Percentiles rank a stretch among this genome's conserved stretches.
Conservation (phyloP, 2,113 vertebrate species). For the Pterophyllum scalare region DNA sequence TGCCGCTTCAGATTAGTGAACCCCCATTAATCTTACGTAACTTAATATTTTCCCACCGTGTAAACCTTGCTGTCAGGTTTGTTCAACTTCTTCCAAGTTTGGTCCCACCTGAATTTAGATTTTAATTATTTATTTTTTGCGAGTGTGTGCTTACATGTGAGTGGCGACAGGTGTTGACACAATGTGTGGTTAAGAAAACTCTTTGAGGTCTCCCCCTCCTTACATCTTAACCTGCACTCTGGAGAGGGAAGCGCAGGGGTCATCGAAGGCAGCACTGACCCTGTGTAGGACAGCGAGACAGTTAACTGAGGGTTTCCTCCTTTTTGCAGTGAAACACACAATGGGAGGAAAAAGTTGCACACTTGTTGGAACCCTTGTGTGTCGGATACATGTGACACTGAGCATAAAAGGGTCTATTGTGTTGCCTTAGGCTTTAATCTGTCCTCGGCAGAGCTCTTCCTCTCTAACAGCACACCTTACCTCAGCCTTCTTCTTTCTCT, state of each 20-base stretch:
- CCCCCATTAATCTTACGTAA: constrained; percentile 53
- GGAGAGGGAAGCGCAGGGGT: background rate
- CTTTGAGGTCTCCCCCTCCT: constrained; percentile 1
- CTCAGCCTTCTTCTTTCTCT: constrained; percentile 39
- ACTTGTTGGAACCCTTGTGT: constrained; percentile 63
- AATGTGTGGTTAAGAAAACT: background rate
- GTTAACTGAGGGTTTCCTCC: constrained; percentile 31
- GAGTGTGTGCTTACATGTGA: background rate
- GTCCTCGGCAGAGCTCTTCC: constrained; percentile 35
- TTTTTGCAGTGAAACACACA: constrained; percentile 65
- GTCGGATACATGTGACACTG: constrained; percentile 66
- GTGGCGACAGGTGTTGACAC: background rate
- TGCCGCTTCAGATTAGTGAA: constrained; percentile 22
- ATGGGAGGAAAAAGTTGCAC: constrained; percentile 82
- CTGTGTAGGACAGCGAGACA: background rate
- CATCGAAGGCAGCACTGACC: background rate
- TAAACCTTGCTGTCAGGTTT: constrained; percentile 20
- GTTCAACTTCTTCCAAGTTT: background rate
- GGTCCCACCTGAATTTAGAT: background rate
- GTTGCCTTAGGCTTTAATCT: constrained; percentile 38
- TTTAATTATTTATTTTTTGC: background rate
- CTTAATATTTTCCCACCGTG: constrained; percentile 46
- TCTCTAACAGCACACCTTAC: constrained; percentile 42
- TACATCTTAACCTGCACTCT: constrained; percentile 30
- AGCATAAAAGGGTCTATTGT: constrained; percentile 75